Percentiles rank a stretch among this genome's conserved stretches.
These are phyloP conservation scores for Theretra japonica DNA, from an alignment of 2,888 invertebrate genomes.

Conservation along the genomic window DNA sequence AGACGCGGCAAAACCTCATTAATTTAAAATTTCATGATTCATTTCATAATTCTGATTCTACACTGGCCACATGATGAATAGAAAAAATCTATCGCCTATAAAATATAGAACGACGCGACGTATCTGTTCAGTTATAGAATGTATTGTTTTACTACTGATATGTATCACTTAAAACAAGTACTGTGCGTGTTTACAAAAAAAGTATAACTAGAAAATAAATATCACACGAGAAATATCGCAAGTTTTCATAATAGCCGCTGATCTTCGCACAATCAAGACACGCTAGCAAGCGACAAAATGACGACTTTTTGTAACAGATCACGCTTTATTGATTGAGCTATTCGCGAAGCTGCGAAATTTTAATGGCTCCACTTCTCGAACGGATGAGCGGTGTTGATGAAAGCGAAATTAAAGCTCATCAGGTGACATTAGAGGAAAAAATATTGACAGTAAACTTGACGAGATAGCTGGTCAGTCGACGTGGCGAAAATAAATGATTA, in stretches of 20 bases:
- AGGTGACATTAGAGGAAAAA: slow-evolving; percentile 26
- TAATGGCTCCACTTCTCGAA: slow-evolving; percentile 50
- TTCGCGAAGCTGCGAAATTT: slow-evolving; percentile 58
- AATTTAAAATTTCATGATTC: too few relatives aligned
- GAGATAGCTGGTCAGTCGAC: slow-evolving; percentile 9
- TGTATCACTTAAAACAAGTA: too few relatives aligned
- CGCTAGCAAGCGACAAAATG: slow-evolving; percentile 34
- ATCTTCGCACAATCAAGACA: slow-evolving; percentile 28
- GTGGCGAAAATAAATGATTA: slow-evolving; percentile 1
- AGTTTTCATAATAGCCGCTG: not conserved
- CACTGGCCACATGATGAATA: too few relatives aligned
- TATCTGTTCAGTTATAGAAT: too few relatives aligned
- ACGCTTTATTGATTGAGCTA: slow-evolving; percentile 63
- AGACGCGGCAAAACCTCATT: too few relatives aligned
- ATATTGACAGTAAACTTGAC: not conserved
- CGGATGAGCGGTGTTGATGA: slow-evolving; percentile 46
- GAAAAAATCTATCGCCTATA: too few relatives aligned
- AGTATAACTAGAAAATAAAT: too few relatives aligned
- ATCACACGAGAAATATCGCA: slow-evolving; percentile 3
- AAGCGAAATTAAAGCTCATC: slow-evolving; percentile 40
- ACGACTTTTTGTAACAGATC: slow-evolving; percentile 50
- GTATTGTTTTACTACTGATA: too few relatives aligned
- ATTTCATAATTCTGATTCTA: too few relatives aligned
- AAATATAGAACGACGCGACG: too few relatives aligned
- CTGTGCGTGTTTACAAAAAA: too few relatives aligned